These are phyloP conservation scores for Apotomis betuletana DNA, from an alignment of 2,888 invertebrate species.

Conservation along the genomic window DNA sequence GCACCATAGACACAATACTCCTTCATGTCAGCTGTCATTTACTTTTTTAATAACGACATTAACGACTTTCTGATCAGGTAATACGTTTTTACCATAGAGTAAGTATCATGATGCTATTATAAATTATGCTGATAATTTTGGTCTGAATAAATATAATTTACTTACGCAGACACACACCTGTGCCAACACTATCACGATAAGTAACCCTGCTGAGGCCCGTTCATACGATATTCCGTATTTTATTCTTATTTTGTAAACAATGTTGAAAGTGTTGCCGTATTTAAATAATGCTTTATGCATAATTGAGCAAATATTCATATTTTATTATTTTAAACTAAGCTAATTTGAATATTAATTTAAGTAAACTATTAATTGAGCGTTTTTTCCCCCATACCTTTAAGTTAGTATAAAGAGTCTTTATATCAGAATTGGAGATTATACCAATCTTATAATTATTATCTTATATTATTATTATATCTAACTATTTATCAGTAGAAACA, in stretches of 20 bases:
- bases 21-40: conserved; percentile 30
- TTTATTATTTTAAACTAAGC: neutral
- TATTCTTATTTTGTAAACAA: conserved; percentile 55
- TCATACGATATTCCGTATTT: conserved; percentile 42
- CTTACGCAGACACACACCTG: conserved; percentile 64
- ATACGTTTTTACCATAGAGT: conserved; percentile 27
- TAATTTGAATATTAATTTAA: neutral
- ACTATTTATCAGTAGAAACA: neutral
- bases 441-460: too few relatives aligned
- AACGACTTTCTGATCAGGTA: conserved; percentile 23
- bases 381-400: too few relatives aligned
- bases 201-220: conserved; percentile 66
- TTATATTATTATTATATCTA: too few relatives aligned
- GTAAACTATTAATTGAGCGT: too few relatives aligned
- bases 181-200: conserved; percentile 59
- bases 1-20: conserved; percentile 17
- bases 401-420: too few relatives aligned
- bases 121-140: conserved; percentile 60
- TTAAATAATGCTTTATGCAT: conserved; percentile 20
- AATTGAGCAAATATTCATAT: conserved; percentile 3
- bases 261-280: conserved; percentile 35
- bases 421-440: too few relatives aligned
- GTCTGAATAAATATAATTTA: conserved; percentile 60
- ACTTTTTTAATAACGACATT: conserved; percentile 5
- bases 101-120: conserved; percentile 27